These are phyloP conservation scores for Amitus sp. DNA, from an alignment of 2,888 invertebrate species.

Conservation along the genomic window DNA sequence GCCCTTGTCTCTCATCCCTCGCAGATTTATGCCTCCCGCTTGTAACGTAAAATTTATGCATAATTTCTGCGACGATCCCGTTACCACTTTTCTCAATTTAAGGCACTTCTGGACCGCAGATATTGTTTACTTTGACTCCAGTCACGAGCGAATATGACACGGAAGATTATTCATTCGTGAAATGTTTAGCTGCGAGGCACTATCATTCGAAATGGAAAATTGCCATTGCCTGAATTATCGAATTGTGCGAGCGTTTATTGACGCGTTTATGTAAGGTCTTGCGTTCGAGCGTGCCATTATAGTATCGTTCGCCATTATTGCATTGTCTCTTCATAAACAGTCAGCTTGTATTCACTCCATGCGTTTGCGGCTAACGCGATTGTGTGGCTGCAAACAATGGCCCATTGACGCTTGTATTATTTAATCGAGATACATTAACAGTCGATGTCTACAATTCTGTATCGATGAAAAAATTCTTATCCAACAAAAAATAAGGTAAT, in stretches of 20 bases:
- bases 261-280: neutral
- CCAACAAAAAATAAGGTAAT: too few species aligned
- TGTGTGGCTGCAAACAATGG: neutral
- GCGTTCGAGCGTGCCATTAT: neutral
- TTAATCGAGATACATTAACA: neutral
- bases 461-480: too few species aligned
- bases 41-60: slow-evolving; percentile 33
- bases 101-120: neutral
- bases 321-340: slow-evolving; percentile 1
- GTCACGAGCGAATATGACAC: too few species aligned
- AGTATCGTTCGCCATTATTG: neutral
- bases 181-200: too few species aligned
- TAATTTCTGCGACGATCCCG: slow-evolving; percentile 30
- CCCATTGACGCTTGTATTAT: neutral
- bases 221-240: neutral
- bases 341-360: neutral
- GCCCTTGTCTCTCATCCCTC: slow-evolving; percentile 6
- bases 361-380: neutral
- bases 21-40: slow-evolving; percentile 32
- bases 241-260: too few species aligned
- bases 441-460: neutral
- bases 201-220: too few species aligned
- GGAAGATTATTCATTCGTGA: too few species aligned
- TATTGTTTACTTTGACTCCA: neutral
- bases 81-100: slow-evolving; percentile 24